Base-by-base conservation (phyloP, 1,140 invertebrate species). In the Dendroctonus valens region DNA sequence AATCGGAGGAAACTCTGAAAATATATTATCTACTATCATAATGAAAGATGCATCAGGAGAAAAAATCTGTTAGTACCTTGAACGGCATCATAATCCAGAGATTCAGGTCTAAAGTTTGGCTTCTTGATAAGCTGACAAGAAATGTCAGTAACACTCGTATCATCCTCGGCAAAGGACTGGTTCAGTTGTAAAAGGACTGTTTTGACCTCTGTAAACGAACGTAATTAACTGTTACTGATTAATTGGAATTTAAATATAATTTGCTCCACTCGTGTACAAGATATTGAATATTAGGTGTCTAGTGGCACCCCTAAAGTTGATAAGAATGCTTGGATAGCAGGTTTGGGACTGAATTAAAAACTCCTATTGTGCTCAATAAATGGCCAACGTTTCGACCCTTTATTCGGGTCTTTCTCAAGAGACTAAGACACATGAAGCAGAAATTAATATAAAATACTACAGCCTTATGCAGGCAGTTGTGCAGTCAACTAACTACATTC, bases 1-100 rank as follows among this genome's bases (percentile, higher is more conserved):
- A 15, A 72, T 50, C 37, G 63, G 46, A 26, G 73, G 72, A 65
- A 71, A 71, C 46, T 72, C 72, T 74, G 59, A 55, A 72, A 72
- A 65, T 59, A 58, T 48, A 14, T 52, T 37, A 41, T 60, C 57
- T 59, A 67, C 51, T n/a, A 53, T 59, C 55, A 57, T 60, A 38
- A 40, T 60, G 37, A 57, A 40, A 40, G 26, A 58, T 41, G 37
- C 37, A 12, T 41, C 41, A 40, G 14, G 5, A 6, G 5, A 9
- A 38, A 2, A 15, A 12, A 15, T 39, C 11, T 37, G n/a, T 48
- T 15, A n/a, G 42, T 73, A 74, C 73, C 73, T 70, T 72, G 51
- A 6, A 73, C 67, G 55, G 64, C 37, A 8, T 69, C 46, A 42
- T 72, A 73, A 12, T 67, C 60, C 14, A 73, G 15, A 46, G 65